phyloP scores from a whole-genome alignment of 30 jellyfish, hydroid and myxozoan genomes.

The Chrysaora quinquecirrha region DNA sequence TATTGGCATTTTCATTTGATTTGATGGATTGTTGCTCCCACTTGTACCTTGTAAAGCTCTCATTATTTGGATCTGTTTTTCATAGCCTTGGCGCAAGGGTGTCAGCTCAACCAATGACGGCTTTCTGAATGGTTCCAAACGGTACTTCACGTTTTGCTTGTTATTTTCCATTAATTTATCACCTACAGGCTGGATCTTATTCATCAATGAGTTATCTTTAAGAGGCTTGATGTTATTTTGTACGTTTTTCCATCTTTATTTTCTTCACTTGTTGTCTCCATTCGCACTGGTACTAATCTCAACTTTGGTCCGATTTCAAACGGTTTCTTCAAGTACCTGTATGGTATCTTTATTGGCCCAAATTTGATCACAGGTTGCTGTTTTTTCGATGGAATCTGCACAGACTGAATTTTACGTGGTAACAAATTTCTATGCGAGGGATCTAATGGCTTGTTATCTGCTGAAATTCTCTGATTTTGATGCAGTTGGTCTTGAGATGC shows the following conservation, averaged over 20 bases:
- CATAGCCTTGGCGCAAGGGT: neutral
- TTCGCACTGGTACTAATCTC: conserved; percentile 51
- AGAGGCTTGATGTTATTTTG: too few relatives aligned
- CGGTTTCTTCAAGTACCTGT: conserved; percentile 40
- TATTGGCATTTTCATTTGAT: neutral
- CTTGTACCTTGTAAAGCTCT: conserved; percentile 28
- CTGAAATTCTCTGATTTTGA: neutral
- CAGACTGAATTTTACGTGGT: neutral
- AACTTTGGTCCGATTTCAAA: conserved; percentile 45
- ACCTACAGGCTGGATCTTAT: too few relatives aligned
- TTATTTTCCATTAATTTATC: neutral
- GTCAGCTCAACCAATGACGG: neutral
- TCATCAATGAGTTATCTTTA: too few relatives aligned
- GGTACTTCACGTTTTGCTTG: neutral
- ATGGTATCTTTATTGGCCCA: conserved; percentile 54
- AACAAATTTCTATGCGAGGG: neutral
- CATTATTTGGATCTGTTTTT: conserved; percentile 36
- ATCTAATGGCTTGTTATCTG: neutral
- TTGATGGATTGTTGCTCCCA: neutral
- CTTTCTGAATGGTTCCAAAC: neutral
- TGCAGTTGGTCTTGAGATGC: neutral
- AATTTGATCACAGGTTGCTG: conserved; percentile 2
- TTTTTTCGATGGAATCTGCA: neutral
- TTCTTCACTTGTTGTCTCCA: neutral
- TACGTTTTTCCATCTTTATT: neutral